Evolutionary conservation across 2,113 vertebrate genomes (phyloP).

Genomic region (Condylura cristata): DNA sequence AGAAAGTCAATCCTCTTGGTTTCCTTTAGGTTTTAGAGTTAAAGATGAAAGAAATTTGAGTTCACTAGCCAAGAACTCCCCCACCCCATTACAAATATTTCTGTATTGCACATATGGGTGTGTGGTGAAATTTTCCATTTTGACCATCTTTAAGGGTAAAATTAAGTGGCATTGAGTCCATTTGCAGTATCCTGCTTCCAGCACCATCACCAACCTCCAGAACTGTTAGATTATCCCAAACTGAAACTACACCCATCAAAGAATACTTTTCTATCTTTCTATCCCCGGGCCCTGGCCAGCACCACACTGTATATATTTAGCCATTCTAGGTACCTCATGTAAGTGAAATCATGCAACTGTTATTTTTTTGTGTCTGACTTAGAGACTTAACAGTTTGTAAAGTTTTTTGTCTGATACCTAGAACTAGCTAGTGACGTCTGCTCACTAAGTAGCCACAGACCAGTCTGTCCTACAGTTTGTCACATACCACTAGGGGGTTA

Average conservation of each 20-base stretch:
- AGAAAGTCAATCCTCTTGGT: background rate
- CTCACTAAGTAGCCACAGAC: background rate
- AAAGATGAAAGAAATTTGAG: slow-evolving; percentile 6
- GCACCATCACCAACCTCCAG: background rate
- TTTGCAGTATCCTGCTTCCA: background rate
- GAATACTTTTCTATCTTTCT: background rate
- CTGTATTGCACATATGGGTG: background rate
- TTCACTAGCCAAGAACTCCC: background rate
- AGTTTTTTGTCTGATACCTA: slow-evolving; percentile 16
- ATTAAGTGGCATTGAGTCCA: background rate
- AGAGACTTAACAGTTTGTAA: background rate
- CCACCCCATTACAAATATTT: background rate
- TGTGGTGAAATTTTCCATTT: background rate
- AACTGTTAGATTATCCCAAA: background rate
- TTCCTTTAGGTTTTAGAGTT: slow-evolving; percentile 28
- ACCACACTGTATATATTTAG: background rate
- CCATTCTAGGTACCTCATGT: background rate
- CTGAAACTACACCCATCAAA: background rate
- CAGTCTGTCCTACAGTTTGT: background rate
- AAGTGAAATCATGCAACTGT: background rate
- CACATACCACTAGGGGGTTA: background rate
- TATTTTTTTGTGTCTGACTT: background rate
- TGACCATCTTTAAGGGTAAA: background rate
- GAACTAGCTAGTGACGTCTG: background rate
- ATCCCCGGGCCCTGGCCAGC: background rate